These are phyloP conservation scores for Dipodomys ordii DNA, from an alignment of 2,113 vertebrate genomes.

Conservation along the genomic window DNA sequence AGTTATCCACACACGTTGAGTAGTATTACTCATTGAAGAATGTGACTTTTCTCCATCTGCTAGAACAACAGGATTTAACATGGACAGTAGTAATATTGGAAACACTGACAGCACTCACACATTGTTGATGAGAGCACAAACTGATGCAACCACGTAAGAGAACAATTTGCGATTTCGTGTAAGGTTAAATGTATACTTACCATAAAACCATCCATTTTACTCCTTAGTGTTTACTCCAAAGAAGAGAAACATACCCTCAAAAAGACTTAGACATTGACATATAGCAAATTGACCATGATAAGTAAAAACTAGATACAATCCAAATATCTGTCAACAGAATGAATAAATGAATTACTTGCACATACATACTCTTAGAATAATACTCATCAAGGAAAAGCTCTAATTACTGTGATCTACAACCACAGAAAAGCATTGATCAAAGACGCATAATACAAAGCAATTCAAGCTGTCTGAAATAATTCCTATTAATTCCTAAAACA, in stretches of 20 bases:
- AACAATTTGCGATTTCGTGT: neutral
- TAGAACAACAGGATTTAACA: neutral
- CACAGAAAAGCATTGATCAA: neutral
- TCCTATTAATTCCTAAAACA: neutral
- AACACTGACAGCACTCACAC: neutral
- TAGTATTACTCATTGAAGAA: neutral
- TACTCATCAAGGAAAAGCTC: neutral
- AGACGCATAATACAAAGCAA: neutral
- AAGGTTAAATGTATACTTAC: neutral
- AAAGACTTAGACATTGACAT: neutral
- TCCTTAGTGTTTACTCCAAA: neutral
- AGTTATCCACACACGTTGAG: neutral
- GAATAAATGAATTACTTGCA: neutral
- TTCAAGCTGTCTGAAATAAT: neutral
- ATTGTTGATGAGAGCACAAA: neutral
- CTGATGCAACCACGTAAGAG: neutral
- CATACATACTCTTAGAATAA: neutral
- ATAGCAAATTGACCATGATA: neutral
- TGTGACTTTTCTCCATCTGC: neutral
- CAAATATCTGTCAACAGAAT: neutral
- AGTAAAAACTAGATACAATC: slow-evolving; percentile 5
- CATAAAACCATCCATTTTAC: neutral
- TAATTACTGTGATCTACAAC: neutral
- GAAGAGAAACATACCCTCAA: neutral
- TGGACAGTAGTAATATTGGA: neutral